Percentiles rank a stretch among this genome's conserved stretches.
These are phyloP conservation scores for Euphonia xanthogaster DNA, from an alignment of 2,797 vertebrate species.

Conservation along the genomic window DNA sequence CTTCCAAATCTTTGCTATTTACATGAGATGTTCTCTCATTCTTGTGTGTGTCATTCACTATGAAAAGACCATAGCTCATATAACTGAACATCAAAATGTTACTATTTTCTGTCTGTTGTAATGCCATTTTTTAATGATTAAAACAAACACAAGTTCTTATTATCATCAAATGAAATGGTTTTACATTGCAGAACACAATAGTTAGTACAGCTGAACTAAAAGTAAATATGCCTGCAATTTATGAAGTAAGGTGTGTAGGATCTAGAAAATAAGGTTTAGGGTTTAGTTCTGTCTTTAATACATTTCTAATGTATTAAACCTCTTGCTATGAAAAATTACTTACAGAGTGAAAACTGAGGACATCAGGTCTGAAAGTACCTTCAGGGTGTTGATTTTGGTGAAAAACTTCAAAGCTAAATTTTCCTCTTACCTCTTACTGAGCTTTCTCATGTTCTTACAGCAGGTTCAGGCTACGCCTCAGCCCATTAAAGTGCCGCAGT, in stretches of 20 bases:
- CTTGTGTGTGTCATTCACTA: background rate
- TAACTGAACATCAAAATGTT: background rate
- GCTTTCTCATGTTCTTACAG: constrained; percentile 74
- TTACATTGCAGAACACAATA: background rate
- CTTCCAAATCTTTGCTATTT: background rate
- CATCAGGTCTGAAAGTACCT: background rate
- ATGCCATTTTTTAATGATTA: constrained; percentile 6
- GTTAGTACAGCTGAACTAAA: background rate
- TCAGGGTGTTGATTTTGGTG: background rate
- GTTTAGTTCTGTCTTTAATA: background rate
- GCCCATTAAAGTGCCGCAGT: constrained; percentile 99
- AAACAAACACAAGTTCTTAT: constrained; percentile 14
- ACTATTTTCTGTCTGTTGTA: background rate
- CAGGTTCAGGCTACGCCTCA: constrained; percentile 97
- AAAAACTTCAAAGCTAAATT: background rate
- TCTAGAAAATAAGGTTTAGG: background rate
- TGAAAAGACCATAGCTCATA: background rate
- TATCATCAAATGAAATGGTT: background rate
- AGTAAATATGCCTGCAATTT: background rate
- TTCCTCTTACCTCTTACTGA: constrained; percentile 6
- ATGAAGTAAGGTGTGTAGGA: background rate
- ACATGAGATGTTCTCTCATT: background rate
- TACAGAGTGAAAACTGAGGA: background rate
- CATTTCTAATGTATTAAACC: background rate
- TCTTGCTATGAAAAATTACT: background rate